Evolutionary conservation across 2,888 invertebrate species (phyloP).

Genomic region (Ptycholaimellus sp.): DNA sequence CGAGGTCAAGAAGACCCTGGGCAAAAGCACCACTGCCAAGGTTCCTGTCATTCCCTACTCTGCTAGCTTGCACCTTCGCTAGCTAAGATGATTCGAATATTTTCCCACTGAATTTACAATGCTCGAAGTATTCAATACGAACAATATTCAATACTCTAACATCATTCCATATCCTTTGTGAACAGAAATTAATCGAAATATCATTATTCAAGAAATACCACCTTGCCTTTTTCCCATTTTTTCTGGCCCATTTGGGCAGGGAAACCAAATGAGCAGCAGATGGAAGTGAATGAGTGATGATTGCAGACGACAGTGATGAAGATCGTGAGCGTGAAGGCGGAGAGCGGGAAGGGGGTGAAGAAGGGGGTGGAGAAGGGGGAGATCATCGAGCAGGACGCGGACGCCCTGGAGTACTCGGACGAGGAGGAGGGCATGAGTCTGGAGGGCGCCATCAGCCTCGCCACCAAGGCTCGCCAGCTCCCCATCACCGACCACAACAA

Average conservation of each 20-base stretch:
- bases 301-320: constrained; percentile 8
- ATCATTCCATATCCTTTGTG: too few relatives aligned
- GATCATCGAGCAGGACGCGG: constrained; percentile 93
- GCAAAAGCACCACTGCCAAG: too few relatives aligned
- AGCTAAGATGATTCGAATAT: too few relatives aligned
- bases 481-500: constrained; percentile 62
- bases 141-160: too few relatives aligned
- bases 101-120: too few relatives aligned
- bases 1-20: constrained; percentile 4
- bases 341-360: constrained; percentile 93
- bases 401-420: constrained; percentile 62
- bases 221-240: background rate
- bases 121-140: too few relatives aligned
- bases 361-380: constrained; percentile 72
- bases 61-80: too few relatives aligned
- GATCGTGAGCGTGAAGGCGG: constrained; percentile 43
- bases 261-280: too few relatives aligned
- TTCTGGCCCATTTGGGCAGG: background rate
- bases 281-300: constrained; percentile 6
- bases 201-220: background rate
- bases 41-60: too few relatives aligned
- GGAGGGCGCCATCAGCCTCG: constrained; percentile 32
- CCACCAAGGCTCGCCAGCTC: constrained; percentile 32
- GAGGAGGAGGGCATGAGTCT: constrained; percentile 86
- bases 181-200: constrained; percentile 10